These are phyloP conservation scores for Eunapius fragilis DNA, from an alignment of 37 sponge, comb jelly and placozoan species.

Conservation along the genomic window DNA sequence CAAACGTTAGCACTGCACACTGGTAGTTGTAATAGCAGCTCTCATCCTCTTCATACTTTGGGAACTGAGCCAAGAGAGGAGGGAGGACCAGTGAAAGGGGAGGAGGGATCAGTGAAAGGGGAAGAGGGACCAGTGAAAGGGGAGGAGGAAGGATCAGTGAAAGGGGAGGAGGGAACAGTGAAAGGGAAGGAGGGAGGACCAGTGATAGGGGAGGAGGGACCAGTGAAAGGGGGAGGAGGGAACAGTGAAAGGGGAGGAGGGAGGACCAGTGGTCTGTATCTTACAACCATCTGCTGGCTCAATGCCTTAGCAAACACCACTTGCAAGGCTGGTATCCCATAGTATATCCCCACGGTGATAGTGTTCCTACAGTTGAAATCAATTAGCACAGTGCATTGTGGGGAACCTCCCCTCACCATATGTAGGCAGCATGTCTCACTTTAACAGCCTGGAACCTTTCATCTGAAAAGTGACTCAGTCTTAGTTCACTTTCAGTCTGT, in stretches of 20 bases:
- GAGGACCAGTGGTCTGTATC: background rate
- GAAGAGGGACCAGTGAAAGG: background rate
- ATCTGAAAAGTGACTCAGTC: background rate
- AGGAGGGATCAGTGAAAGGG: too few species aligned
- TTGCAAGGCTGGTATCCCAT: background rate
- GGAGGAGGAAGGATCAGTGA: background rate
- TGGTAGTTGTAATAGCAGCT: background rate
- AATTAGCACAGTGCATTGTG: too few species aligned
- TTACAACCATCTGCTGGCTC: background rate
- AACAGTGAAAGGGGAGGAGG: background rate
- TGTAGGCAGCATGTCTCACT: background rate
- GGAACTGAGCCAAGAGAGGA: background rate
- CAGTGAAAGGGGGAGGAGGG: background rate
- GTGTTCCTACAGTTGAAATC: background rate
- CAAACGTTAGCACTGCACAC: background rate
- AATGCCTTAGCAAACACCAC: background rate
- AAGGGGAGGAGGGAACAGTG: background rate
- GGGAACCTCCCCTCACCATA: background rate
- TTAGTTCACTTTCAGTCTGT: background rate
- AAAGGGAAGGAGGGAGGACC: background rate
- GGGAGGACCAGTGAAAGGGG: background rate
- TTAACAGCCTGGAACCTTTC: background rate
- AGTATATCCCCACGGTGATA: background rate
- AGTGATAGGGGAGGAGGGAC: background rate
- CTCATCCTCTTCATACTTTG: background rate